Evolutionary conservation across 2,797 vertebrate species (phyloP).

Genomic region (Myotis daubentonii): DNA sequence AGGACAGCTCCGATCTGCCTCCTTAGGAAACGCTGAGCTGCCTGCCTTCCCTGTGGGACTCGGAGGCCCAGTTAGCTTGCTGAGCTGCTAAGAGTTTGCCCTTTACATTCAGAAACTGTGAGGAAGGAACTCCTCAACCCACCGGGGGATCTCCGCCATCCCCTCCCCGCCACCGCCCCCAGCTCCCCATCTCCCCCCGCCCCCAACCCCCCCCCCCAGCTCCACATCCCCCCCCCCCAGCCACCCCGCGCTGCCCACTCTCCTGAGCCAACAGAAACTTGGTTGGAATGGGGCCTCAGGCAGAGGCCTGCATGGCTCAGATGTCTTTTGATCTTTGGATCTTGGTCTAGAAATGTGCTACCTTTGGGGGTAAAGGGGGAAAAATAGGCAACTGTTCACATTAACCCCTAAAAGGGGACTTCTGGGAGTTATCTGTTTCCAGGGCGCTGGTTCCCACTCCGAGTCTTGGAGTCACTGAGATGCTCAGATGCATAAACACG

Average conservation of each 20-base stretch:
- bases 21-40: neutral
- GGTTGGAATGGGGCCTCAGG: neutral
- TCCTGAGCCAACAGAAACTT: neutral
- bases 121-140: too few species aligned
- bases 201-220: too few species aligned
- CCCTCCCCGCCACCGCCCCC: too few species aligned
- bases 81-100: neutral
- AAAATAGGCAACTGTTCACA: neutral
- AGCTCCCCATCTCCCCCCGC: neutral
- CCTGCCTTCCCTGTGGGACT: neutral
- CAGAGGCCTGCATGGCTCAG: neutral
- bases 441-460: neutral
- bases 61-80: neutral
- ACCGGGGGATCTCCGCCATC: accelerated
- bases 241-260: neutral
- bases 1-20: neutral
- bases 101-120: too few species aligned
- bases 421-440: neutral
- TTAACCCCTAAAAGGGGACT: neutral
- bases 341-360: neutral
- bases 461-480: neutral
- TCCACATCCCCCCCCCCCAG: too few species aligned
- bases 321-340: neutral
- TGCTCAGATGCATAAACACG: neutral
- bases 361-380: neutral